Conservation (phyloP, 2,797 vertebrate species). For the Odontamblyopus lacepedii region DNA sequence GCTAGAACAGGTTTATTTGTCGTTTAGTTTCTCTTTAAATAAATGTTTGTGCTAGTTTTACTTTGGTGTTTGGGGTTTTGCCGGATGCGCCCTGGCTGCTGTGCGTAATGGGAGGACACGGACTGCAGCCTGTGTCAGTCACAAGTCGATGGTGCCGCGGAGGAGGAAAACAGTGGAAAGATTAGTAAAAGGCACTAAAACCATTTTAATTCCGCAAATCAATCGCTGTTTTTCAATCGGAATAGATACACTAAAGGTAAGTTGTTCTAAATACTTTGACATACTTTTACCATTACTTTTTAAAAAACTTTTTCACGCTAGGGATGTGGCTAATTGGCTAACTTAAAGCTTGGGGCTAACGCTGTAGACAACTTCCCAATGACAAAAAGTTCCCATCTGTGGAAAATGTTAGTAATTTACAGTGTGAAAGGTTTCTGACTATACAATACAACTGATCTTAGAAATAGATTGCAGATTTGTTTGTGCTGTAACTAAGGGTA, state of each 20-base stretch:
- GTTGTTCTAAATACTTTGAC: neutral
- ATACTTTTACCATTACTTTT: neutral
- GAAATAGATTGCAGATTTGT: neutral
- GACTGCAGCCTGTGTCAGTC: slow-evolving; percentile 28
- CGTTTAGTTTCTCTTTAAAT: no score
- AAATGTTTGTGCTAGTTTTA: slow-evolving; percentile 28
- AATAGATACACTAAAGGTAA: slow-evolving; percentile 43
- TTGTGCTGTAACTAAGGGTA: neutral
- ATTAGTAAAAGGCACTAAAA: slow-evolving; percentile 20
- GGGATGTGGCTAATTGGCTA: slow-evolving; percentile 54
- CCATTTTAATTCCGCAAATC: neutral
- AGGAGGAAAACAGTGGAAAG: slow-evolving; percentile 40
- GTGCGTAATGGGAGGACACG: neutral
- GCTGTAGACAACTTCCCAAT: slow-evolving; percentile 39
- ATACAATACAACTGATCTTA: neutral
- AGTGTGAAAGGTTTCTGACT: neutral
- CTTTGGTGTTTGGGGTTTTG: slow-evolving; percentile 31
- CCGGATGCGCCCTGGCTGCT: slow-evolving; percentile 20
- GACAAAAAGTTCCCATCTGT: neutral
- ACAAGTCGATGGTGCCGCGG: slow-evolving; percentile 48
- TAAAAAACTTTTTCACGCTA: slow-evolving; percentile 35
- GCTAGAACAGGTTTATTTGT: no score
- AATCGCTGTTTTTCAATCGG: neutral
- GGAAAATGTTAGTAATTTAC: neutral
- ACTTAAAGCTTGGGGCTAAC: slow-evolving; percentile 54